phyloP scores from a whole-genome alignment of 2,888 invertebrate genomes.

The Leptopilina myrica region DNA sequence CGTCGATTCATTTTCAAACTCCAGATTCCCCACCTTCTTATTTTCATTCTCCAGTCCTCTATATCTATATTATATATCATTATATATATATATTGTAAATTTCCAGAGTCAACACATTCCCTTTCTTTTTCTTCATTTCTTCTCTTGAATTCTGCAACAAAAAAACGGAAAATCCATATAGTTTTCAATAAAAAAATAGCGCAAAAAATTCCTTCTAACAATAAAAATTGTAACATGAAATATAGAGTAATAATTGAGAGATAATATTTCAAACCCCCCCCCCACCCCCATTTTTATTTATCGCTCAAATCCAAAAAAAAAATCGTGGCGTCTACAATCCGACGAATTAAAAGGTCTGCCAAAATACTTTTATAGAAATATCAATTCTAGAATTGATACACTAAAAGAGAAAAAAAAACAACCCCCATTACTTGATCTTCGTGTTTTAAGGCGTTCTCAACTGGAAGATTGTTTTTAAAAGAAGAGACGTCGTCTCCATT shows the following conservation, averaged over 20 bases:
- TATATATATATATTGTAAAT: neutral
- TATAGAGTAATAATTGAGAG: neutral
- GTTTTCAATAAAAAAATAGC: too few species aligned
- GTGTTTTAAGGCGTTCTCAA: slow-evolving; percentile 27
- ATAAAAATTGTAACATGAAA: neutral
- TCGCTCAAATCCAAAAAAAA: slow-evolving; percentile 18
- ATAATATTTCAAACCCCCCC: neutral
- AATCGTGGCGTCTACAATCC: slow-evolving; percentile 34
- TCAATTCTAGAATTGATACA: neutral
- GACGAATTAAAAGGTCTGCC: neutral
- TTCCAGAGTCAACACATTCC: slow-evolving; percentile 15
- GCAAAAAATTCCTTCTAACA: neutral
- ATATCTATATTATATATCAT: slow-evolving; percentile 5
- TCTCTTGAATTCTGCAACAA: too few species aligned
- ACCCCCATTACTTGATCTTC: neutral
- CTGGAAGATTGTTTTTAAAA: slow-evolving; percentile 36
- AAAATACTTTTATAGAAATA: neutral
- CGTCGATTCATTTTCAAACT: slow-evolving; percentile 44
- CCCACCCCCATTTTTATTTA: neutral
- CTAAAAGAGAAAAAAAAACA: neutral
- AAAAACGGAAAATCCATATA: too few species aligned
- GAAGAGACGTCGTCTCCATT: slow-evolving; percentile 25
- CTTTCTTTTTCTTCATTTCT: neutral
- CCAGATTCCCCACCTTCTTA: slow-evolving; percentile 18
- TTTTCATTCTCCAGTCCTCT: slow-evolving; percentile 20